A percentile compares a stretch with the other conserved stretches of the same genome.
phyloP scores from a whole-genome alignment of 1,140 invertebrate genomes.

The Pomacea maculata region DNA sequence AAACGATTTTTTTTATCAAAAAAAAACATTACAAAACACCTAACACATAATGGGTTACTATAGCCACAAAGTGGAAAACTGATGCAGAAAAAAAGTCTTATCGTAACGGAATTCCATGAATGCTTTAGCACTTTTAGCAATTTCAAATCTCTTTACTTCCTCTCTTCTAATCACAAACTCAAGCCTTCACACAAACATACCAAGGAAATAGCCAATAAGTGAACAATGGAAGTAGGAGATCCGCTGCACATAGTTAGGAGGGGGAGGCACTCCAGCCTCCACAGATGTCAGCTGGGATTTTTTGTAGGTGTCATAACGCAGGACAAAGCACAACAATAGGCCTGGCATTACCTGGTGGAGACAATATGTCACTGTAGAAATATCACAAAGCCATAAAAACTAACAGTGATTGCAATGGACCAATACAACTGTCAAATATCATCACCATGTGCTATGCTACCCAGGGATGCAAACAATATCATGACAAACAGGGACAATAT shows the following conservation, averaged over 20 bases:
- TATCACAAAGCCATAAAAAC: background rate
- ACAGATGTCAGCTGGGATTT: slow-evolving; percentile 78
- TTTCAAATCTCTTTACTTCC: too few relatives aligned
- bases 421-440: background rate
- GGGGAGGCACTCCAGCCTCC: slow-evolving; percentile 82
- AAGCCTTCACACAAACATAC: slow-evolving; percentile 44
- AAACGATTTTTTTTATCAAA: background rate
- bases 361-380: background rate
- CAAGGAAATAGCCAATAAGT: slow-evolving; percentile 94
- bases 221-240: slow-evolving; percentile 94
- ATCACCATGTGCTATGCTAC: background rate
- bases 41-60: too few relatives aligned
- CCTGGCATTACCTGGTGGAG: slow-evolving; percentile 86
- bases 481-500: too few relatives aligned
- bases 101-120: too few relatives aligned
- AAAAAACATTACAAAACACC: background rate
- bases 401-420: background rate
- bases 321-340: slow-evolving; percentile 91
- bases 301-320: slow-evolving; percentile 95
- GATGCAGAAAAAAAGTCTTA: too few relatives aligned
- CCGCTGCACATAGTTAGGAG: slow-evolving; percentile 67
- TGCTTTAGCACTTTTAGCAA: too few relatives aligned
- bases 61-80: too few relatives aligned
- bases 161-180: too few relatives aligned
- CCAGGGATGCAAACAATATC: background rate